Evolutionary conservation across 2,113 vertebrate genomes (phyloP).

Genomic region (Pomatorhinus ruficollis): DNA sequence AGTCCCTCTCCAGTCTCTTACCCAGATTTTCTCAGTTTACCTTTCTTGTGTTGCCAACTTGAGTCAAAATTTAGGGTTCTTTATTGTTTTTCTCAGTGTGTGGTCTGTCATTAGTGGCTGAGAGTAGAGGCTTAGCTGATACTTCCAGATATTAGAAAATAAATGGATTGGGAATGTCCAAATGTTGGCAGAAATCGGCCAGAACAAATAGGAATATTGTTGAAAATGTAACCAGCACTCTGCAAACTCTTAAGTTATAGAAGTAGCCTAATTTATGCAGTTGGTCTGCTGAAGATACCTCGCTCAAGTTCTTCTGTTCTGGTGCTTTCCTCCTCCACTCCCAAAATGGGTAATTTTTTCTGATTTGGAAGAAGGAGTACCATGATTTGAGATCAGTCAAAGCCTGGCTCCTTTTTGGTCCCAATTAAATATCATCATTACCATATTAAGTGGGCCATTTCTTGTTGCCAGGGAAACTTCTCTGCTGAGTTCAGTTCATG

Average conservation of each 20-base stretch:
- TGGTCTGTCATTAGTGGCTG: not conserved
- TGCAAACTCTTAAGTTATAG: not conserved
- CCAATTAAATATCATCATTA: conserved; percentile 54
- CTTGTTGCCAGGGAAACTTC: conserved; percentile 63
- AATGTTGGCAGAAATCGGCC: not conserved
- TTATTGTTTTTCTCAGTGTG: not conserved
- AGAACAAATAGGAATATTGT: not conserved
- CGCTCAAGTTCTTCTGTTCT: not conserved
- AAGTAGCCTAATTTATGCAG: not conserved
- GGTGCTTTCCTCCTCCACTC: not conserved
- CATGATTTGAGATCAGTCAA: not conserved
- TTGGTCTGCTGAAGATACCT: not conserved
- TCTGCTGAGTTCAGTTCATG: conserved; percentile 37
- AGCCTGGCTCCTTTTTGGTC: not conserved
- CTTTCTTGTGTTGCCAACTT: not conserved
- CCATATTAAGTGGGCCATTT: conserved; percentile 66
- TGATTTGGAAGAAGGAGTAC: not conserved
- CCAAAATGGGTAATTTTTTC: not conserved
- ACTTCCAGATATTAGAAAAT: not conserved
- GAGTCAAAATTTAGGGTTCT: not conserved
- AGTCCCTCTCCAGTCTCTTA: not conserved
- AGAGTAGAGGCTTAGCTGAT: not conserved
- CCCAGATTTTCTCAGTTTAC: not conserved
- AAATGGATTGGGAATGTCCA: not conserved
- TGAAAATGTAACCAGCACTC: not conserved